phyloP scores from a whole-genome alignment of 2,797 vertebrate genomes.

The Brachymystax lenok region DNA sequence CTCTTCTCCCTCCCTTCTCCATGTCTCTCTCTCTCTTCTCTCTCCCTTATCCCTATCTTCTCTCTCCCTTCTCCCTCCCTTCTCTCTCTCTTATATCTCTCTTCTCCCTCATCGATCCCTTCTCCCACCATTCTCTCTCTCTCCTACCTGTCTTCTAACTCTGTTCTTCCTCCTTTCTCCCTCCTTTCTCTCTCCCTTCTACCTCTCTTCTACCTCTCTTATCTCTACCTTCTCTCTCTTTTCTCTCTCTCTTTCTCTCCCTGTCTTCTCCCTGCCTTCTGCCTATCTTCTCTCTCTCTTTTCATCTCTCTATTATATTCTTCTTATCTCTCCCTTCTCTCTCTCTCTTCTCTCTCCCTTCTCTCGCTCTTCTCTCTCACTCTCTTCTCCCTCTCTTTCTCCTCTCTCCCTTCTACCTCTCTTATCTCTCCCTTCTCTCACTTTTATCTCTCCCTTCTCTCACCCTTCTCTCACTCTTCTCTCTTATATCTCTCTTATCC shows the following conservation, averaged over 20 bases:
- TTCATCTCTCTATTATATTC: not conserved
- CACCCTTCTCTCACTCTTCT: too few species aligned
- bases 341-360: too few species aligned
- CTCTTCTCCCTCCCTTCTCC: too few species aligned
- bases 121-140: not conserved
- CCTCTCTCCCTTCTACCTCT: too few species aligned
- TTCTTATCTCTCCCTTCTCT: not conserved
- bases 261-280: not conserved
- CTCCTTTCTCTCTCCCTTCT: not conserved
- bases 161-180: not conserved
- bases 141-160: not conserved
- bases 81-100: too few species aligned
- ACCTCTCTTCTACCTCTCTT: conserved; percentile 8
- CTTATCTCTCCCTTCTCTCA: too few species aligned
- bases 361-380: not conserved
- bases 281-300: not conserved
- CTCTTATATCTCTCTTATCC: too few species aligned
- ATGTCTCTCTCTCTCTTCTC: not conserved
- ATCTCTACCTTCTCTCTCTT: not conserved
- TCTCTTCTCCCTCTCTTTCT: not conserved
- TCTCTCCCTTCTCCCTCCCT: not conserved
- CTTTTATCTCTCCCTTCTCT: too few species aligned
- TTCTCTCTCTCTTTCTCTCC: too few species aligned
- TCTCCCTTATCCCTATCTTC: not conserved
- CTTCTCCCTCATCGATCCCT: not conserved